Conservation (phyloP, 1,140 invertebrate genomes). For the Scaptomyza pallida region DNA sequence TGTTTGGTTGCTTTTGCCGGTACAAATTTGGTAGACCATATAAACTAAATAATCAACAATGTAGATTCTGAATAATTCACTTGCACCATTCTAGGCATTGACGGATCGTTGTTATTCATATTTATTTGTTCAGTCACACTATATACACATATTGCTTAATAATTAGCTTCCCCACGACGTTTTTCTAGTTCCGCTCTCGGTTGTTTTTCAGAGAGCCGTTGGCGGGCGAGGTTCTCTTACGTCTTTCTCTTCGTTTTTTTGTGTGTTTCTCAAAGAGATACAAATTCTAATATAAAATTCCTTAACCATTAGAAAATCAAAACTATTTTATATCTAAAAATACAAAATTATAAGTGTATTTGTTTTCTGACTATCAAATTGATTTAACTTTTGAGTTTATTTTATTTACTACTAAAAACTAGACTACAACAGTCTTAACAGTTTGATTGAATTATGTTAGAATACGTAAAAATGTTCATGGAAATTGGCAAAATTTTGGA, state of each 20-base stretch:
- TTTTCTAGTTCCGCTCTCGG: neutral
- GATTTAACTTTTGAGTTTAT: too few relatives aligned
- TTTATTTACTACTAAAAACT: too few relatives aligned
- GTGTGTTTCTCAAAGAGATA: neutral
- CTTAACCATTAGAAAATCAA: neutral
- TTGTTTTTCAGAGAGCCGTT: neutral
- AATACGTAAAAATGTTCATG: too few relatives aligned
- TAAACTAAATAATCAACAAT: neutral
- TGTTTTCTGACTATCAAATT: too few relatives aligned
- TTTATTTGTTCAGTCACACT: neutral
- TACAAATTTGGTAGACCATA: neutral
- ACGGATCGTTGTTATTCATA: neutral
- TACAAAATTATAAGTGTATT: too few relatives aligned
- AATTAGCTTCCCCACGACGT: neutral
- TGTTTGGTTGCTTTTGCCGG: slow-evolving; percentile 13
- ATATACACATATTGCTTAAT: neutral
- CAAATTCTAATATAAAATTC: neutral
- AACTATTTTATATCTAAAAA: too few relatives aligned
- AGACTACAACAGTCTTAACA: too few relatives aligned
- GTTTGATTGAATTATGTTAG: too few relatives aligned
- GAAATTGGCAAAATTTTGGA: too few relatives aligned
- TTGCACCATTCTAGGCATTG: neutral
- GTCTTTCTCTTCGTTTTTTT: neutral
- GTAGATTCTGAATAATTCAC: neutral
- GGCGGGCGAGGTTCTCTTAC: neutral